These are phyloP conservation scores for Chrysotoxum bicinctum DNA, from an alignment of 2,888 invertebrate genomes.

Conservation along the genomic window DNA sequence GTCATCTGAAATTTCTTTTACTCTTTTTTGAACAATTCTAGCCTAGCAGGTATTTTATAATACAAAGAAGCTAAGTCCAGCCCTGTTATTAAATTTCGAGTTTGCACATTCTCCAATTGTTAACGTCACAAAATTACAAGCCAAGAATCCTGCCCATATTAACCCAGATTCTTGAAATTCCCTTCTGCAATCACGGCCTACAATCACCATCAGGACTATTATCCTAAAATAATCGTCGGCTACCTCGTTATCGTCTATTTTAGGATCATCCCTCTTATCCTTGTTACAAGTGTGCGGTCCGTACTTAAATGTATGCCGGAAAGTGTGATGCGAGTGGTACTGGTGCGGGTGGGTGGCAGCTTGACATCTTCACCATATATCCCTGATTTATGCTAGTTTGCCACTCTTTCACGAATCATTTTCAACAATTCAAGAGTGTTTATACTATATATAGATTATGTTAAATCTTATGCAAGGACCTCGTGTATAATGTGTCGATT, in stretches of 20 bases:
- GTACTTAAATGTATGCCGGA: constrained; percentile 4
- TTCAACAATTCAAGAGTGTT: constrained; percentile 9
- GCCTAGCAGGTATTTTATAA: neutral
- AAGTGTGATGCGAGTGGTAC: neutral
- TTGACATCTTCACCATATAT: constrained; percentile 24
- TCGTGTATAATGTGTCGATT: constrained; percentile 56
- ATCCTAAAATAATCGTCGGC: constrained; percentile 46
- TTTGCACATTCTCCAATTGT: constrained; percentile 38
- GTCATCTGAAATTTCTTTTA: too few relatives aligned
- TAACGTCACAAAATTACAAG: constrained; percentile 47
- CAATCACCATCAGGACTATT: constrained; percentile 57
- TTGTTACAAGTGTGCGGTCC: constrained; percentile 39
- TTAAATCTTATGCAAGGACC: neutral
- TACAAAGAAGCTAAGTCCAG: neutral
- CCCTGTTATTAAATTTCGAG: constrained; percentile 13
- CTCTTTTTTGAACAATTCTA: too few relatives aligned
- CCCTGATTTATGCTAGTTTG: constrained; percentile 37
- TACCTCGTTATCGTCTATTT: constrained; percentile 52
- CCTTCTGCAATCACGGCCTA: constrained; percentile 47
- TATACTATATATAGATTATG: neutral
- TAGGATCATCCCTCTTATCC: constrained; percentile 29
- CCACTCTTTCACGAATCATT: neutral
- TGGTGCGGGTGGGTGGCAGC: neutral
- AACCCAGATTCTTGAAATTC: constrained; percentile 56
- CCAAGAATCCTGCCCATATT: constrained; percentile 49